Percentiles rank a stretch among this genome's conserved stretches.
These are phyloP conservation scores for Pecten maximus DNA, from an alignment of 2,888 invertebrate genomes.

Conservation along the genomic window DNA sequence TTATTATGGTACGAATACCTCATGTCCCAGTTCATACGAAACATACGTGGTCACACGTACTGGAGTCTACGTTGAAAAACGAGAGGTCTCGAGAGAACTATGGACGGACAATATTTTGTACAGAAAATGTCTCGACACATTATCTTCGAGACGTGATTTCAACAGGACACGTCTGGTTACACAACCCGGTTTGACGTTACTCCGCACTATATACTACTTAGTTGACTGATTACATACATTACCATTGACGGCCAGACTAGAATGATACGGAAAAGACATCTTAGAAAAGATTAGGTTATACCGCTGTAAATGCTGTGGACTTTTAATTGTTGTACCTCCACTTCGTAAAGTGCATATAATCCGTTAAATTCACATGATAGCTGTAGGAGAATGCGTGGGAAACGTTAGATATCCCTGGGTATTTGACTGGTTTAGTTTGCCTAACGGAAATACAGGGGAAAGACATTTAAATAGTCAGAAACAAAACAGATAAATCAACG, in stretches of 20 bases:
- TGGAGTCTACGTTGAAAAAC: background rate
- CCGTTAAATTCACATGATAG: too few relatives aligned
- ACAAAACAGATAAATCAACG: too few relatives aligned
- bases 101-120: background rate
- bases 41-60: background rate
- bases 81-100: background rate
- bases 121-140: background rate
- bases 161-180: background rate
- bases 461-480: too few relatives aligned
- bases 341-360: too few relatives aligned
- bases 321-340: too few relatives aligned
- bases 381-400: too few relatives aligned
- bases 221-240: background rate
- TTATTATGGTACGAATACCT: too few relatives aligned
- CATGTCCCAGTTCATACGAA: too few relatives aligned
- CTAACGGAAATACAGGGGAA: too few relatives aligned
- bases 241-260: background rate
- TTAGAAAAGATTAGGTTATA: background rate
- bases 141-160: slow-evolving; percentile 9
- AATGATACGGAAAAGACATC: background rate
- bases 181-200: background rate
- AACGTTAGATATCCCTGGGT: too few relatives aligned
- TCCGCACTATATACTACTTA: background rate
- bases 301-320: too few relatives aligned
- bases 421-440: too few relatives aligned